Conservation (phyloP, 2,797 vertebrate species). For the Hippopotamyrus pictus region DNA sequence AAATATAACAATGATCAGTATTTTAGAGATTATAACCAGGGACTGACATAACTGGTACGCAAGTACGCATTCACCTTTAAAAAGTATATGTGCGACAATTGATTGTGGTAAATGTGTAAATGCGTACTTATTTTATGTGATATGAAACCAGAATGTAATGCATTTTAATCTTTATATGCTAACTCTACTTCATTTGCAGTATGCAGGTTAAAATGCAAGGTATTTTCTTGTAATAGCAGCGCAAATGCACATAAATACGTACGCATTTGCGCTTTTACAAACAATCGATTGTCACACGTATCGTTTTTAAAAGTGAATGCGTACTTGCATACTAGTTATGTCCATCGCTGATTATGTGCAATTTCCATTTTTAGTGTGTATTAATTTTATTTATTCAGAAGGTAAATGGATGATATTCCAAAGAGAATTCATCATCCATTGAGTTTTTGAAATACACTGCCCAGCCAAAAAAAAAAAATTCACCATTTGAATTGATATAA, state of each 20-base stretch:
- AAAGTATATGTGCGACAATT: background rate
- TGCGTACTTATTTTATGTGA: background rate
- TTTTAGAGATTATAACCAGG: constrained; percentile 18
- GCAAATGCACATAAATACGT: background rate
- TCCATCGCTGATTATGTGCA: background rate
- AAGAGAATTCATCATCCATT: background rate
- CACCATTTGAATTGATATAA: background rate
- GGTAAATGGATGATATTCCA: constrained; percentile 22
- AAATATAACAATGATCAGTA: constrained; percentile 34
- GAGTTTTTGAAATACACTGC: constrained; percentile 14
- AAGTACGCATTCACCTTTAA: background rate
- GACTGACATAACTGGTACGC: background rate
- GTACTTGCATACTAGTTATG: background rate
- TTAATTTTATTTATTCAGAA: background rate
- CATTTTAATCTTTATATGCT: background rate
- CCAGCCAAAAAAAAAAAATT: background rate
- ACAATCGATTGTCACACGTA: background rate
- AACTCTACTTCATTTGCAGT: background rate
- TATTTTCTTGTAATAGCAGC: background rate
- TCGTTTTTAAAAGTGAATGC: background rate
- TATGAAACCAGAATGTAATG: background rate
- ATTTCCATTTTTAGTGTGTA: background rate
- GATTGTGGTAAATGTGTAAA: background rate
- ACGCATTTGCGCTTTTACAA: background rate
- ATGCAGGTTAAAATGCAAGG: background rate